Evolutionary conservation across 2,888 invertebrate species (phyloP).

Genomic region (Agriotes lineatus): DNA sequence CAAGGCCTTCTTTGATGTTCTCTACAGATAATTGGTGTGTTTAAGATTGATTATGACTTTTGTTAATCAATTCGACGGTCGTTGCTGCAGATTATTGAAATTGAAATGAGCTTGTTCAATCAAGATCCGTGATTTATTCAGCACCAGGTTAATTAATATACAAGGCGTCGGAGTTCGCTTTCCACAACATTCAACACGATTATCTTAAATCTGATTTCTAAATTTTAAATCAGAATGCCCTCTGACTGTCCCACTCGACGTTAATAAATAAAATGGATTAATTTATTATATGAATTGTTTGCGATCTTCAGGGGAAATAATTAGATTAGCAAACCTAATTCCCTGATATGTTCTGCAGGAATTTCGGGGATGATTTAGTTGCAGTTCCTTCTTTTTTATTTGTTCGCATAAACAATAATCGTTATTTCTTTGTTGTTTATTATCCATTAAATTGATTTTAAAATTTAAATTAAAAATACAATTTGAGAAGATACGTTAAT

Average conservation of each 20-base stretch:
- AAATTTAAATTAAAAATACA: no score
- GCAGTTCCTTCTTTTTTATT: no score
- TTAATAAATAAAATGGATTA: conserved; percentile 20
- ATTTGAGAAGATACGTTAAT: no score
- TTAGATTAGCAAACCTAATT: neutral
- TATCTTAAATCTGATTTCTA: conserved; percentile 28
- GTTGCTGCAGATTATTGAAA: conserved; percentile 46
- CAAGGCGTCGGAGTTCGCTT: conserved; percentile 27
- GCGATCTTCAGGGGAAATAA: neutral
- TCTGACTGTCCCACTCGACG: neutral
- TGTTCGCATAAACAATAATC: no score
- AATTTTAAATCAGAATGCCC: neutral
- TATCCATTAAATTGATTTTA: no score
- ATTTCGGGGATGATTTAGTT: no score
- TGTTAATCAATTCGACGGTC: conserved; percentile 59
- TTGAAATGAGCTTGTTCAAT: conserved; percentile 46
- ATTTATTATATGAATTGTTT: conserved; percentile 1
- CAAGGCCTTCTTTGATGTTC: conserved; percentile 63
- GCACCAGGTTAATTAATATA: conserved; percentile 40
- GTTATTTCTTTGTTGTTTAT: no score
- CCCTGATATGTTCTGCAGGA: no score
- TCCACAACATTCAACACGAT: conserved; percentile 18
- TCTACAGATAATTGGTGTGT: conserved; percentile 64
- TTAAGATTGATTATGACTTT: conserved; percentile 66
- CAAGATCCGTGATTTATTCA: conserved; percentile 42